Evolutionary conservation across 1,140 invertebrate species (phyloP).

Genomic region (Lordiphosa stackelbergi): DNA sequence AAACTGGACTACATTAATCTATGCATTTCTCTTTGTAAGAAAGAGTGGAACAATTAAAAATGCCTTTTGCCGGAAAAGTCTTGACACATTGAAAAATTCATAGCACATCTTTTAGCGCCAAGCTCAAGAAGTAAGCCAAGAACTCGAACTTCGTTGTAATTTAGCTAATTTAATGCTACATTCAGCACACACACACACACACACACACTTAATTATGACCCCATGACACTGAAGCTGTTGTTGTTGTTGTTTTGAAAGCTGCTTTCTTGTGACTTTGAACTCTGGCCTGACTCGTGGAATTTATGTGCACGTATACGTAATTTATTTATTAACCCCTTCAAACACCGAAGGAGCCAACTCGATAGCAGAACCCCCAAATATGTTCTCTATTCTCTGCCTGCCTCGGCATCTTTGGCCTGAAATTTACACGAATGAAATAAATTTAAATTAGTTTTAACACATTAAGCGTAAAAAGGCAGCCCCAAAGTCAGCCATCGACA

Average conservation of each 20-base stretch:
- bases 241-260: conserved; percentile 5
- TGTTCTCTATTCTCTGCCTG: conserved; percentile 29
- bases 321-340: conserved; percentile 75
- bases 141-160: conserved; percentile 32
- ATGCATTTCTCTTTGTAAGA: not conserved
- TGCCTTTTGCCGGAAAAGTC: not conserved
- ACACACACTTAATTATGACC: conserved; percentile 45
- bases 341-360: conserved; percentile 16
- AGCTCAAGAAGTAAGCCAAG: conserved; percentile 5
- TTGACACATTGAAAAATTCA: conserved; percentile 15
- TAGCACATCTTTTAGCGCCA: conserved; percentile 7
- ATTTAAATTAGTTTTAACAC: conserved; percentile 76
- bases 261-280: conserved; percentile 48
- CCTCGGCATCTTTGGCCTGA: conserved; percentile 38
- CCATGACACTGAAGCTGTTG: conserved; percentile 1
- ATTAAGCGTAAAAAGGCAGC: conserved; percentile 68
- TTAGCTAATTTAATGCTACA: conserved; percentile 65
- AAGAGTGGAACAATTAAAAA: not conserved
- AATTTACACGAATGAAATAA: conserved; percentile 61
- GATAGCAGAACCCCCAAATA: conserved; percentile 25
- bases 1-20: too few relatives aligned
- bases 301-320: conserved; percentile 74
- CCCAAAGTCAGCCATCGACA: conserved; percentile 62
- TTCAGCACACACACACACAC: conserved; percentile 42
- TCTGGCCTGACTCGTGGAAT: conserved; percentile 54